Evolutionary conservation across 2,797 vertebrate species (phyloP).

Genomic region (Hephaestus fuliginosus): DNA sequence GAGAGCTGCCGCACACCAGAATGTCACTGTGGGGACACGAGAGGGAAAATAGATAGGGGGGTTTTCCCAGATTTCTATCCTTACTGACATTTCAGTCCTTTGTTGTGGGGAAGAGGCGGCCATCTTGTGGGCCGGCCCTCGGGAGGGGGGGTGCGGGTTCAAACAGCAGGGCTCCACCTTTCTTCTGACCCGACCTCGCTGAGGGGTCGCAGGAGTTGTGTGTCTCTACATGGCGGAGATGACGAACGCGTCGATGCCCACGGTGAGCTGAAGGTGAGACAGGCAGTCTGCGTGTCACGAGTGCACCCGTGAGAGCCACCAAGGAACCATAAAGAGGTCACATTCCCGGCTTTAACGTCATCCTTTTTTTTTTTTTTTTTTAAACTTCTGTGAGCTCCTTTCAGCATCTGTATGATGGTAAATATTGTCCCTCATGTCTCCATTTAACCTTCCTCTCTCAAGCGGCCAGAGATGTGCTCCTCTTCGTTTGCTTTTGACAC

Average conservation of each 20-base stretch:
- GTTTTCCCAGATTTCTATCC: constrained; percentile 49
- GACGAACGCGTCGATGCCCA: constrained; percentile 33
- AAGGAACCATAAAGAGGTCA: constrained; percentile 58
- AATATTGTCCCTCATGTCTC: constrained; percentile 79
- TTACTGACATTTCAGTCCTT: constrained; percentile 56
- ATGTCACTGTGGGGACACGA: constrained; percentile 68
- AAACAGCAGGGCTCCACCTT: constrained; percentile 56
- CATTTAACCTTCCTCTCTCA: constrained; percentile 50
- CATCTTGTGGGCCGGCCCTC: constrained; percentile 60
- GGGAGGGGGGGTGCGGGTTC: constrained; percentile 53
- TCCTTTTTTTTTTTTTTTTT: constrained; percentile 9
- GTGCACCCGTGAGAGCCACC: constrained; percentile 42
- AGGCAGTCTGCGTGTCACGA: constrained; percentile 57
- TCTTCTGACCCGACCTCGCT: constrained; percentile 66
- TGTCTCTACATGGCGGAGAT: constrained; percentile 47
- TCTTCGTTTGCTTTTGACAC: constrained; percentile 52
- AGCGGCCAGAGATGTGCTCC: constrained; percentile 23
- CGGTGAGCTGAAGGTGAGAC: constrained; percentile 61
- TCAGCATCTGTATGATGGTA: constrained; percentile 62
- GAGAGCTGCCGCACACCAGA: constrained; percentile 71
- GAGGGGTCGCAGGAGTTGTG: constrained; percentile 64
- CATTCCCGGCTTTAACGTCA: constrained; percentile 71
- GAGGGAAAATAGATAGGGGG: constrained; percentile 63
- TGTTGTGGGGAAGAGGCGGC: constrained; percentile 72
- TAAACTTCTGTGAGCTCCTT: constrained; percentile 39